These are phyloP conservation scores for Endomychus coccineus DNA, from an alignment of 2,888 invertebrate species.

Conservation along the genomic window DNA sequence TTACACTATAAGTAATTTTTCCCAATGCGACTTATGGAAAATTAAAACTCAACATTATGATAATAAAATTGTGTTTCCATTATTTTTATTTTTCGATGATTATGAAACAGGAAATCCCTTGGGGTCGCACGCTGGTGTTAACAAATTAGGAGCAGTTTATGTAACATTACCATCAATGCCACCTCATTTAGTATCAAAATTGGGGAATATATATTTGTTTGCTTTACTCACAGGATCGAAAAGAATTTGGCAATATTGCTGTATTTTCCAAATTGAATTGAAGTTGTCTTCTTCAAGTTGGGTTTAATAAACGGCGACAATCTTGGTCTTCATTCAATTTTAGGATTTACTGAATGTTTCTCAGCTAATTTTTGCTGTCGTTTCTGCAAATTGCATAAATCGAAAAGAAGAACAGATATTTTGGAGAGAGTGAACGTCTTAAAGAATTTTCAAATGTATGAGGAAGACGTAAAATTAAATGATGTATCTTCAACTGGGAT, in stretches of 20 bases:
- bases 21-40: too few species aligned
- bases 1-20: too few species aligned
- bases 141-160: conserved; percentile 27
- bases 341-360: conserved; percentile 26
- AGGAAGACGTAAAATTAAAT: conserved; percentile 7
- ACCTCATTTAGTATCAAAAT: conserved; percentile 15
- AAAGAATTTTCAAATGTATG: too few species aligned
- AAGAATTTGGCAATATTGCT: conserved; percentile 22
- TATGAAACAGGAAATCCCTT: conserved; percentile 27
- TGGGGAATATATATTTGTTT: conserved; percentile 25
- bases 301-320: conserved; percentile 22
- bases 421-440: too few species aligned
- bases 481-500: conserved; percentile 17
- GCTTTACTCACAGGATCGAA: conserved; percentile 25
- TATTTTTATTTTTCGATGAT: conserved; percentile 24
- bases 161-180: conserved; percentile 21
- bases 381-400: conserved; percentile 21
- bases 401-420: not conserved
- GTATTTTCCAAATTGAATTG: conserved; percentile 22
- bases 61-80: conserved; percentile 12
- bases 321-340: conserved; percentile 22
- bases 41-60: not conserved
- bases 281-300: conserved; percentile 15
- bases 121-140: conserved; percentile 23
- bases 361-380: conserved; percentile 24